These are phyloP conservation scores for Oncorhynchus masou DNA, from an alignment of 2,113 vertebrate species.

Conservation along the genomic window DNA sequence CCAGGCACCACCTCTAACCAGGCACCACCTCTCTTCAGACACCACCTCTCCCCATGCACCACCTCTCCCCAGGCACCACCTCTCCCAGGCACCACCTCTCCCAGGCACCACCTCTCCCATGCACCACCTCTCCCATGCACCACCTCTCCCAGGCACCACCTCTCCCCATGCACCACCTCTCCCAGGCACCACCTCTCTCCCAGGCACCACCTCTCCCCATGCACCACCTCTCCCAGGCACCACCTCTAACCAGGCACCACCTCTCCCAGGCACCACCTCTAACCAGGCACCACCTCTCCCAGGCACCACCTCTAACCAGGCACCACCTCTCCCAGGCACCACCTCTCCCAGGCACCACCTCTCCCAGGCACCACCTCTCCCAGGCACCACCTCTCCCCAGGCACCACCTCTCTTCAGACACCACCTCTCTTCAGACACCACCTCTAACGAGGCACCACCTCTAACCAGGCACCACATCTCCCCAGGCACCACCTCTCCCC, in stretches of 20 bases:
- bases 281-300: too few species aligned
- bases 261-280: background rate
- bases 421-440: background rate
- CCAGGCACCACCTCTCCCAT: conserved; percentile 21
- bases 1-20: too few species aligned
- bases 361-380: background rate
- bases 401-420: conserved; percentile 3
- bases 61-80: conserved; percentile 16
- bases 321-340: too few species aligned
- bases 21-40: conserved; percentile 1
- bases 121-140: conserved; percentile 13
- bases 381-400: too few species aligned
- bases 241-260: conserved; percentile 26
- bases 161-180: too few species aligned
- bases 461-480: conserved; percentile 27
- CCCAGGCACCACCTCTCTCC: too few species aligned
- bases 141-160: conserved; percentile 24
- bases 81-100: background rate
- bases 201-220: conserved; percentile 21
- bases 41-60: conserved; percentile 23
- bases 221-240: too few species aligned
- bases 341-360: too few species aligned
- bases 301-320: conserved; percentile 35
- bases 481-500: background rate
- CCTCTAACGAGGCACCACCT: background rate